A percentile compares a stretch with the other conserved stretches of the same genome.
These are phyloP conservation scores for Tursiops truncatus DNA, from an alignment of 2,113 vertebrate species.

Conservation along the genomic window DNA sequence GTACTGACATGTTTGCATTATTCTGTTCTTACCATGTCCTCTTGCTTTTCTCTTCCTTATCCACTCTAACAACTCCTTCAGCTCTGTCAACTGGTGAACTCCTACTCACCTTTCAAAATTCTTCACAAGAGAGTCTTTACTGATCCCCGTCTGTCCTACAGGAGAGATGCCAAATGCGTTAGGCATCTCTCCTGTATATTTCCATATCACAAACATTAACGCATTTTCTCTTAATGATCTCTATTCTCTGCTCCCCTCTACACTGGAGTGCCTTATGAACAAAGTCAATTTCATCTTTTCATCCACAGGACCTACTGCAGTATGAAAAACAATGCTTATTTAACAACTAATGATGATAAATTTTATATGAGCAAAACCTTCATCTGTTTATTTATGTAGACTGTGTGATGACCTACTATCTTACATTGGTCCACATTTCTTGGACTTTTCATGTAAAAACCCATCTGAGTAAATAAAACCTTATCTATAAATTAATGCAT, in stretches of 20 bases:
- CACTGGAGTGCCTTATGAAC: background rate
- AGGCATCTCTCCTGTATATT: background rate
- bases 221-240: background rate
- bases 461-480: conserved; percentile 23
- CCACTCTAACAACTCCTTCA: background rate
- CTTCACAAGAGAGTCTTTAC: background rate
- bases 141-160: background rate
- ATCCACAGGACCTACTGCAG: background rate
- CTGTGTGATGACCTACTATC: background rate
- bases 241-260: background rate
- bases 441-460: background rate
- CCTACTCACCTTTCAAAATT: background rate
- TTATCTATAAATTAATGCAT: background rate
- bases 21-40: background rate
- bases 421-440: background rate
- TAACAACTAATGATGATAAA: background rate
- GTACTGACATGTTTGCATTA: background rate
- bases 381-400: background rate
- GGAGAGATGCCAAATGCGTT: background rate
- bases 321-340: background rate
- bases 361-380: background rate
- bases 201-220: background rate
- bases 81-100: background rate
- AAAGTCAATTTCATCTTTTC: background rate
- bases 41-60: background rate